Percentiles rank a stretch among this genome's conserved stretches.
phyloP scores from a whole-genome alignment of 2,888 invertebrate species.

The Anorthoa munda region DNA sequence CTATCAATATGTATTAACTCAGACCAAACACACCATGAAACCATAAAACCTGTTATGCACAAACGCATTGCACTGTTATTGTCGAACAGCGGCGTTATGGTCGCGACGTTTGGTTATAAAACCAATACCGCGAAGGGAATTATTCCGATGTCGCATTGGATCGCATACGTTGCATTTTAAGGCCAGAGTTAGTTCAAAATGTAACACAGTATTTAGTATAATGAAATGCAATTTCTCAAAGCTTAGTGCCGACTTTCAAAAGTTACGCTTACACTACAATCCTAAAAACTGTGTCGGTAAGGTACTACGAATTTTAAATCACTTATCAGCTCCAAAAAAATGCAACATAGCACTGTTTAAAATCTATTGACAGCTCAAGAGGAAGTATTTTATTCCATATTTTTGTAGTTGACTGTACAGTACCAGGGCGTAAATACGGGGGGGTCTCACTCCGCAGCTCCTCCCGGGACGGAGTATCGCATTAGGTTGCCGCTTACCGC shows the following conservation, averaged over 20 bases:
- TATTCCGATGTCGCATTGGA: background rate
- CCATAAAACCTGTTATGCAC: constrained; percentile 9
- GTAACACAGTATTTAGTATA: background rate
- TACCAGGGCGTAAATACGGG: background rate
- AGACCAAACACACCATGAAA: background rate
- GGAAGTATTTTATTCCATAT: background rate
- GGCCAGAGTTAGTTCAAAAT: background rate
- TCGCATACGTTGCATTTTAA: constrained; percentile 2
- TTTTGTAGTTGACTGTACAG: constrained; percentile 21
- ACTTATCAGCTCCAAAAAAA: constrained; percentile 10
- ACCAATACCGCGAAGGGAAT: background rate
- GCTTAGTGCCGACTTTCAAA: constrained; percentile 8
- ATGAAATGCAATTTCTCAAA: constrained; percentile 28
- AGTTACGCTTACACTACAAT: constrained; percentile 9
- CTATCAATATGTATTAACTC: background rate
- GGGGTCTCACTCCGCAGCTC: too few species aligned
- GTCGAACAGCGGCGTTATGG: background rate
- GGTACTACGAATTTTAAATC: constrained; percentile 15
- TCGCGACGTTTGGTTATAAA: constrained; percentile 2
- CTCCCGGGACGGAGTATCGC: too few species aligned
- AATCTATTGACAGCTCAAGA: background rate
- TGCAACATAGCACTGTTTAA: background rate
- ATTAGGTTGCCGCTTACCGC: too few species aligned
- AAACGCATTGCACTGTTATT: background rate
- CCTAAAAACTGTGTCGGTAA: constrained; percentile 3